Evolutionary conservation across 2,888 invertebrate genomes (phyloP).

Genomic region (Junonia oenone): DNA sequence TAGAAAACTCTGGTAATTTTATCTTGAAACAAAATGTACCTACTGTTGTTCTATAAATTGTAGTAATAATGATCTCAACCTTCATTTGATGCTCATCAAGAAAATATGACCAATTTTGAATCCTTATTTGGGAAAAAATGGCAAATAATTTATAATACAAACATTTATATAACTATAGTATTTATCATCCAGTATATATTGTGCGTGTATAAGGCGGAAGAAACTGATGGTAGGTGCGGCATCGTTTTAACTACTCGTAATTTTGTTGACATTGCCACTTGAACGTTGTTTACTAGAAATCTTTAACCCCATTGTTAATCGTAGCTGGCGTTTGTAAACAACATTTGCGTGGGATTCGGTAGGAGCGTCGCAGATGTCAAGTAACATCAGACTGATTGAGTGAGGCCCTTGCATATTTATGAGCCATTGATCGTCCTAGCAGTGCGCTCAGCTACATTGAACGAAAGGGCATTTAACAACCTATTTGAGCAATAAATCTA

Average conservation of each 20-base stretch:
- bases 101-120: neutral
- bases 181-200: too few species aligned
- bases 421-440: conserved; percentile 28
- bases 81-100: neutral
- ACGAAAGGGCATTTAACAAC: conserved; percentile 40
- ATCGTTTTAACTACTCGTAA: neutral
- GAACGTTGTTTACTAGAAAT: neutral
- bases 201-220: too few species aligned
- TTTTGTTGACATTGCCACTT: neutral
- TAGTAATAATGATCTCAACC: neutral
- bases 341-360: neutral
- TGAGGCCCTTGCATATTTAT: conserved; percentile 35
- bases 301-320: neutral
- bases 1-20: neutral
- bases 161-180: too few species aligned
- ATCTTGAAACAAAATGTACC: neutral
- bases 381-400: conserved; percentile 16
- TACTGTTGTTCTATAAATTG: neutral
- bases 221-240: too few species aligned
- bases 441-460: conserved; percentile 18
- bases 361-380: conserved; percentile 10
- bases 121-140: too few species aligned
- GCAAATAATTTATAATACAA: too few species aligned
- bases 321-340: neutral
- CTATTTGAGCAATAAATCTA: conserved; percentile 30